Conservation (phyloP, 2,888 invertebrate species). For the Nemurella pictetii region DNA sequence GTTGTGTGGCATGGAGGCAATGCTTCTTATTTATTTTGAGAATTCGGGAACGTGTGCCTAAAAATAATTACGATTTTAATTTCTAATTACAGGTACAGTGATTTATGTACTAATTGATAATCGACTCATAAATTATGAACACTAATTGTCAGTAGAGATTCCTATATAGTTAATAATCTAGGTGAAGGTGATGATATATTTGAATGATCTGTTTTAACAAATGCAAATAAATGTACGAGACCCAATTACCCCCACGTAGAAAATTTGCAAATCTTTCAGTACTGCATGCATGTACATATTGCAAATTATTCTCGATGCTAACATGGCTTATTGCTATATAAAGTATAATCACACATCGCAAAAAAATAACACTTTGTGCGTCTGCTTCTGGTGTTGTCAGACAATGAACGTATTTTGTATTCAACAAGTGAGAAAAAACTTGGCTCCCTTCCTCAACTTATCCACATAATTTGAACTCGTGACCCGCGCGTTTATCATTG, state of each 20-base stretch:
- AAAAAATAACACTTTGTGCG: neutral
- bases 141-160: neutral
- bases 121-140: neutral
- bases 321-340: too few relatives aligned
- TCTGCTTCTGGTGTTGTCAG: neutral
- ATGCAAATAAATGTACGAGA: neutral
- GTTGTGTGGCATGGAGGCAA: conserved; percentile 1
- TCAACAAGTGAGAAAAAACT: neutral
- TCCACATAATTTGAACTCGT: neutral
- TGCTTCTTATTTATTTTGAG: neutral
- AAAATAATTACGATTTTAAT: neutral
- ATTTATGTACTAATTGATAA: neutral
- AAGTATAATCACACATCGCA: neutral
- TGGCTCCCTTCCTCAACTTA: neutral
- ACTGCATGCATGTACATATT: neutral
- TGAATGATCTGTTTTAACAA: neutral
- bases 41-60: neutral
- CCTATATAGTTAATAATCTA: neutral
- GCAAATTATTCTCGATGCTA: too few relatives aligned
- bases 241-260: neutral
- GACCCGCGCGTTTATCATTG: neutral
- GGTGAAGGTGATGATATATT: neutral
- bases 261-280: neutral
- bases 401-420: neutral
- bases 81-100: neutral